A percentile compares a stretch with the other conserved stretches of the same genome.
Conservation (phyloP, 92 coral and sea anemone genomes). For the Galaxea fascicularis region DNA sequence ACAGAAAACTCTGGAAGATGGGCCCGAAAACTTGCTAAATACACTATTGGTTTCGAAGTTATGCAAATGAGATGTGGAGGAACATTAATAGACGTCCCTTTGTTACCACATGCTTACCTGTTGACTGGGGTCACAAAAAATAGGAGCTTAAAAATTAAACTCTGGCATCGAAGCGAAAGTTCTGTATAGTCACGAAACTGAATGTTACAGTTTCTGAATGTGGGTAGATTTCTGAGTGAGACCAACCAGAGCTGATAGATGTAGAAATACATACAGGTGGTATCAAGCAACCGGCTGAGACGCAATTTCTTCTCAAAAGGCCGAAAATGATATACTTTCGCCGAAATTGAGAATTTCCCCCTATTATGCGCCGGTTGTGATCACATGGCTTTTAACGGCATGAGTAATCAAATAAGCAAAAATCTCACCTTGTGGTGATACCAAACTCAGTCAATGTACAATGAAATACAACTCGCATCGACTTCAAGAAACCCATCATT, state of each 20-base stretch:
- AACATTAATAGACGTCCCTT: neutral
- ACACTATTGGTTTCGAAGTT: slow-evolving; percentile 4
- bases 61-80: slow-evolving; percentile 6
- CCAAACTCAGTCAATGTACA: neutral
- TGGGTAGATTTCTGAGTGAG: neutral
- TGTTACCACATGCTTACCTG: neutral
- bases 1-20: neutral
- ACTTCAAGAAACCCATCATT: neutral
- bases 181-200: neutral
- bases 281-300: neutral
- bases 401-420: neutral
- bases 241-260: too few species aligned
- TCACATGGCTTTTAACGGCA: slow-evolving; percentile 10
- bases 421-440: slow-evolving; percentile 8
- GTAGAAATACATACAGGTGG: too few species aligned
- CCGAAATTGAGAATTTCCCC: neutral
- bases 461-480: neutral
- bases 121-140: neutral
- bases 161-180: neutral
- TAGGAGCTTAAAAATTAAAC: neutral
- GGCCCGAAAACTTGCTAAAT: neutral
- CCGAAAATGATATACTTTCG: neutral
- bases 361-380: neutral
- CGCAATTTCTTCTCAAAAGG: neutral
- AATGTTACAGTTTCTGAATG: neutral